Conservation (phyloP, 2,797 vertebrate genomes). For the Buphagus erythrorhynchus region DNA sequence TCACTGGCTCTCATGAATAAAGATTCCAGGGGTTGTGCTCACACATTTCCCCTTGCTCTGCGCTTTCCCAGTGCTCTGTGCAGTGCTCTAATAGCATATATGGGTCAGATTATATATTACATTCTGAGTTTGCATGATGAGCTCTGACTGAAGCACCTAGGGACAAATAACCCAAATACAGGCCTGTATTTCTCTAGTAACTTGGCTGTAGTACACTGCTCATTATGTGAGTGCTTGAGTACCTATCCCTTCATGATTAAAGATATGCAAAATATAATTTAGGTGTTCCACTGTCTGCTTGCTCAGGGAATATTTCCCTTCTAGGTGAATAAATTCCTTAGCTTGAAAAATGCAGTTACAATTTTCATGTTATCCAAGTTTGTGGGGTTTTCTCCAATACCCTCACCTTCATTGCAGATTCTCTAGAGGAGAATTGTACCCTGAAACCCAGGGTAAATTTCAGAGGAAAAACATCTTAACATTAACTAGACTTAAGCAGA, state of each 20-base stretch:
- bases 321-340: neutral
- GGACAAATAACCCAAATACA: conserved; percentile 20
- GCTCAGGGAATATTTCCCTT: neutral
- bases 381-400: neutral
- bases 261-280: neutral
- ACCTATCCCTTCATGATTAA: neutral
- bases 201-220: neutral
- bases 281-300: neutral
- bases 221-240: neutral
- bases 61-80: neutral
- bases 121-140: neutral
- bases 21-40: neutral
- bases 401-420: neutral
- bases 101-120: neutral
- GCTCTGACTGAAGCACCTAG: neutral
- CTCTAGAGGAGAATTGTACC: neutral
- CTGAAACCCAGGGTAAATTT: neutral
- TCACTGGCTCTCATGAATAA: neutral
- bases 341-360: neutral
- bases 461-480: neutral
- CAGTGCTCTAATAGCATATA: neutral
- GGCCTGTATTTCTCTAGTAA: neutral
- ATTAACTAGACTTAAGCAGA: neutral
- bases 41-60: neutral
- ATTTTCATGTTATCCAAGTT: neutral